phyloP scores from a whole-genome alignment of 2,797 vertebrate genomes.

The Enteromius afrohamiltoni region DNA sequence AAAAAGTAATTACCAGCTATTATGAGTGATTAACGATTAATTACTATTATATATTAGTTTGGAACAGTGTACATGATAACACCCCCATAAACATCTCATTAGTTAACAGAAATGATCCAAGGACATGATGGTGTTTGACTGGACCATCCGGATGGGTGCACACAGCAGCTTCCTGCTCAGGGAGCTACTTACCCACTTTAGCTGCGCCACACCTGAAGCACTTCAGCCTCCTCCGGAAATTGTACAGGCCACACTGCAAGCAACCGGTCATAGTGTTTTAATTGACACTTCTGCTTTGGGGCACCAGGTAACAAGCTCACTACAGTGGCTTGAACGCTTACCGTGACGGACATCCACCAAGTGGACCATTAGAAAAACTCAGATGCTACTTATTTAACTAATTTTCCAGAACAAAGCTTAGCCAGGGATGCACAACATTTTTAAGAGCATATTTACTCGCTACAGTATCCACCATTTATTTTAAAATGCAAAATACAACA shows the following conservation, averaged over 20 bases:
- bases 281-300: slow-evolving; percentile 71
- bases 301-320: slow-evolving; percentile 70
- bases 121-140: slow-evolving; percentile 53
- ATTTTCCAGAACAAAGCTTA: not conserved
- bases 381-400: not conserved
- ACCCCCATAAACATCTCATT: not conserved
- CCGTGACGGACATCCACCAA: slow-evolving; percentile 33
- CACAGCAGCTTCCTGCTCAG: slow-evolving; percentile 71
- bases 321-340: slow-evolving; percentile 68
- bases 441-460: not conserved
- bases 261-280: slow-evolving; percentile 83
- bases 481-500: not conserved
- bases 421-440: not conserved
- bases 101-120: not conserved
- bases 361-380: slow-evolving; percentile 10
- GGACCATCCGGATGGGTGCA: slow-evolving; percentile 69
- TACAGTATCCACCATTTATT: not conserved
- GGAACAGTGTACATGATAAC: not conserved
- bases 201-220: slow-evolving; percentile 98
- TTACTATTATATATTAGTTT: not conserved
- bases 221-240: slow-evolving; percentile 99
- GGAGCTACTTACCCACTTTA: slow-evolving; percentile 91
- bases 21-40: not conserved
- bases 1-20: not conserved
- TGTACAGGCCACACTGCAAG: slow-evolving; percentile 98